Evolutionary conservation across 2,888 invertebrate genomes (phyloP), one percentile per base, ranked within the genome.

Genomic region (Diplazon laetatorius): DNA sequence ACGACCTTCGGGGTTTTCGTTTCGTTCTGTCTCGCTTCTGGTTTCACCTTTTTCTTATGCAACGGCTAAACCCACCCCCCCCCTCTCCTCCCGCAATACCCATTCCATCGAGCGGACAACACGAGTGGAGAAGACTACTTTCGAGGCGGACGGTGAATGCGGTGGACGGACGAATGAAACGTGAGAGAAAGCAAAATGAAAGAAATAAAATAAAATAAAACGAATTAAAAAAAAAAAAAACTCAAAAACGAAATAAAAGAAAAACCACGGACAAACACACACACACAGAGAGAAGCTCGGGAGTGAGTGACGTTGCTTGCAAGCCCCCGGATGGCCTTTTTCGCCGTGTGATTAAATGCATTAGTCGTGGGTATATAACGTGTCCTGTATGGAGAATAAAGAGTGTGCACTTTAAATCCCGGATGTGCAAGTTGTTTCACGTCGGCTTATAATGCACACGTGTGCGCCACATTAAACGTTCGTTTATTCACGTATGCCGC

Each of bases 351-450:
- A 63, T 63, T 77, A 66, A 68, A 76, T 72, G 71, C 78, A 75
- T 82, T 75, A 63, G 75, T 62, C 63, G 55, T 57, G 74, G 76
- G n/a, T n/a, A n/a, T 83, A 55, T 55, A 82, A 82, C 74, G 79
- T 81, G 81, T 77, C 80, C 78, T 83, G 82, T 82, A 83, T 81
- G 80, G 80, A 80, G 79, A 69, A 79, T 73, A 75, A n/a, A n/a
- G n/a, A n/a, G n/a, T 46, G 78, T 76, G 80, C 71, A 78, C 80
- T 69, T 70, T 82, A 80, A 82, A 83, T 68, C 71, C 70, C 22
- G 14, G 48, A 16, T 18, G 57, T 62, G 62, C 69, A 62, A 60
- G 65, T 77, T 72, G 59, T 52, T 60, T 60, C 78, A 73, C 44
- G 62, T n/a, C 66, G 66, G 63, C 68, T 72, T 79, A 70, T 63